Base-by-base conservation (phyloP, 1,140 invertebrate species). In the Bombus affinis region DNA sequence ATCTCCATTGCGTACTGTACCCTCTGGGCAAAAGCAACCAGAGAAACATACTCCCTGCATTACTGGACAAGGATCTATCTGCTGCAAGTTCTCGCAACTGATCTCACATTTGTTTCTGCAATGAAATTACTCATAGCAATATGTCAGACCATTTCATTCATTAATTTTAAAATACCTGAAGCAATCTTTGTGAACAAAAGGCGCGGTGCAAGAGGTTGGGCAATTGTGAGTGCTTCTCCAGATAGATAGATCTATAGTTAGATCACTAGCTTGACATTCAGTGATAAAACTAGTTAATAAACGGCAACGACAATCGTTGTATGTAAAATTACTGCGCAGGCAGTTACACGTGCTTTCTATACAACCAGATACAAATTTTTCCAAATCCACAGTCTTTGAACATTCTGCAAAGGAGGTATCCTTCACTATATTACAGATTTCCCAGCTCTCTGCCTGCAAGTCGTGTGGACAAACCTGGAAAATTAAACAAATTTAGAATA, bases 21-120 rank as follows among this genome's bases (percentile, higher is more conserved):
- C 98, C 70, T 97, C 96, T 2, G 98, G 97, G 92, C 98, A 98
- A 93, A 98, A 98, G 93, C 98, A 98, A 59, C 98, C 98, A 2
- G 97, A 96, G 92, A 97, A 97, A 92, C 98, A 98, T 25, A 96
- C 95, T 22, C 96, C 96, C 1, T 96, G 95, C 66, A 96, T 95
- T 39, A 94, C 87, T 0, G 97, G 96, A 90, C 97, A 98, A 0
- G 96, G 92, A 77, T 96, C 95, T 13, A 95, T 93, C 57, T 96
- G 94, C 62, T 95, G 95, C 57, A 97, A 88, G 81, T 96, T 96
- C 73, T 96, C 95, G 90, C 98, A 98, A 1, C 96, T 96, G 5
- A 96, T 96, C 92, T 98, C 97, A 93, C 98, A 98, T 32, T 95
- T 93, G 57, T 92, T 92, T 25, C 93, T 93, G 73, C 44, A 79